Base-by-base conservation (phyloP, 2,113 vertebrate genomes). In the Neodontobutis hainanensis region DNA sequence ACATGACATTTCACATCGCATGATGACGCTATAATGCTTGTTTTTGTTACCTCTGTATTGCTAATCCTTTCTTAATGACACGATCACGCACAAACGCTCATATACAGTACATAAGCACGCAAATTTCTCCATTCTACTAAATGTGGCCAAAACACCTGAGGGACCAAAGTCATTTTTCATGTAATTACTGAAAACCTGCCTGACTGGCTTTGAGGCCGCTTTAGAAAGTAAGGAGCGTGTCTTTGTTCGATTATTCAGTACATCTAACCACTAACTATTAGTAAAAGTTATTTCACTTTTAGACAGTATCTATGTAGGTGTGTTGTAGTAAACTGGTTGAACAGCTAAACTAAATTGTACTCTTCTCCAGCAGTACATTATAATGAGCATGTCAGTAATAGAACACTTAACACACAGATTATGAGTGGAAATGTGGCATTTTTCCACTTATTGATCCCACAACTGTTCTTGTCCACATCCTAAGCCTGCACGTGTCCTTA, bases 131-230 rank as follows among this genome's bases (percentile, higher is more conserved):
- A 77, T 45, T 68, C 61, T 69, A 61, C 82, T 66, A 80, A 46
- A 88, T 84, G 79, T 85, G 82, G 78, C 83, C 77, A 75, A 89
- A 91, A 81, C 77, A 87, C 89, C 75, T 3, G 52, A 86, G 90
- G 87, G 81, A 86, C 83, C 70, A 48, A 88, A 87, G 81, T 76
- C 69, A 88, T 91, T 90, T 92, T 91, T 92, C 85, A 86, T 86
- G 85, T 89, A 91, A 92, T 91, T 90, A 86, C 84, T 84, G 83
- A 84, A 92, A 91, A 93, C 90, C 89, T 90, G 89, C 88, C 84
- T 59, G 78, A 92, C 92, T 84, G 86, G 92, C 88, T 92, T 64
- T 80, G 75, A 81, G 76, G 70, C 72, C 70, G 71, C 77, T 81
- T 77, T 61, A 73, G 74, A 81, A 79, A 88, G 65, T 65, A 84